Evolutionary conservation across 2,888 invertebrate species (phyloP).

Genomic region (Folsomia candida): DNA sequence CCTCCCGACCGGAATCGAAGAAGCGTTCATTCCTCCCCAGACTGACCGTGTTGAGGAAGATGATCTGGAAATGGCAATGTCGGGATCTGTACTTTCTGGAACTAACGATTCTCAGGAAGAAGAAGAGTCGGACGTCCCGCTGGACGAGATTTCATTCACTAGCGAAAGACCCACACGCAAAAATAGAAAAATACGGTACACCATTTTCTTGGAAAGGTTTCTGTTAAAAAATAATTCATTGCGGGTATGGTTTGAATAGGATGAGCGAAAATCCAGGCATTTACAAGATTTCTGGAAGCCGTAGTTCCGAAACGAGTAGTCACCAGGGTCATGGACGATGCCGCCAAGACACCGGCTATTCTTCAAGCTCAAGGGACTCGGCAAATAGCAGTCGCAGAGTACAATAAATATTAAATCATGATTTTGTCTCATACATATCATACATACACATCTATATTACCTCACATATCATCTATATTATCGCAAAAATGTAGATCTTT

Average conservation of each 20-base stretch:
- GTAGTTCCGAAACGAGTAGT: conserved; percentile 48
- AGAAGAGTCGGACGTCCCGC: conserved; percentile 37
- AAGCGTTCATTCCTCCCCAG: conserved; percentile 53
- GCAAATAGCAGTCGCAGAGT: conserved; percentile 46
- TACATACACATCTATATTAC: background rate
- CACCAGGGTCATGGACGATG: conserved; percentile 51
- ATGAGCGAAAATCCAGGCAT: conserved; percentile 50
- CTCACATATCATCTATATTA: too few species aligned
- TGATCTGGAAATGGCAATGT: conserved; percentile 47
- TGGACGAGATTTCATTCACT: conserved; percentile 45
- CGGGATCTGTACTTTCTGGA: conserved; percentile 44
- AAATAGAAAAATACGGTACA: conserved; percentile 7
- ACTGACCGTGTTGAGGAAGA: conserved; percentile 52
- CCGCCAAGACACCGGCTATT: conserved; percentile 68
- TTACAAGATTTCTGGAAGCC: conserved; percentile 49
- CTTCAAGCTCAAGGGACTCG: conserved; percentile 60
- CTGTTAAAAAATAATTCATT: background rate
- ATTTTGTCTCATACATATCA: background rate
- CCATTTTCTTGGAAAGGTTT: background rate
- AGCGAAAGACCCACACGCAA: conserved; percentile 38
- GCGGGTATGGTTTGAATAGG: conserved; percentile 20
- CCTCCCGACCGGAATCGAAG: conserved; percentile 43
- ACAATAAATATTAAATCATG: too few species aligned
- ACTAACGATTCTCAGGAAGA: conserved; percentile 42
- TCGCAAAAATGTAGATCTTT: too few species aligned